These are phyloP conservation scores for Clarias macrocephalus DNA, from an alignment of 2,113 vertebrate genomes.

Conservation along the genomic window DNA sequence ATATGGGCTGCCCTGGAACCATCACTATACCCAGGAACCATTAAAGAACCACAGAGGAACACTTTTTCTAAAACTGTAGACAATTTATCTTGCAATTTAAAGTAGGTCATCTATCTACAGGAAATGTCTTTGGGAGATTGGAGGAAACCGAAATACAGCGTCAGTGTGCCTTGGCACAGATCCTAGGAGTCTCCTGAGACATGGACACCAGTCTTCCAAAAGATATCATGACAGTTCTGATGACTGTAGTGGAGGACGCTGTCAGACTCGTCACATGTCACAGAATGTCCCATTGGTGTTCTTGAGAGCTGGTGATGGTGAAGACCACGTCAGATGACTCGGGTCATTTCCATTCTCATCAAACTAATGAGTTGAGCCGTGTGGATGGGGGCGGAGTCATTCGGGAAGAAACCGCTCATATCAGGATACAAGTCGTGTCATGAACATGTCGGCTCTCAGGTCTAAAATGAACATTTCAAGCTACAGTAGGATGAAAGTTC, in stretches of 20 bases:
- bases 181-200: background rate
- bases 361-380: background rate
- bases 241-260: background rate
- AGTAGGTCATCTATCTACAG: background rate
- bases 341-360: background rate
- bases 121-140: background rate
- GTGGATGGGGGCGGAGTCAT: background rate
- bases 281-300: background rate
- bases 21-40: background rate
- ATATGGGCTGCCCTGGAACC: background rate
- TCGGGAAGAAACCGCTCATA: background rate
- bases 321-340: background rate
- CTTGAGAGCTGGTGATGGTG: background rate
- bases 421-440: background rate
- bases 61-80: background rate
- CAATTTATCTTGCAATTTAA: background rate
- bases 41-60: background rate
- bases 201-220: background rate
- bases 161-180: background rate
- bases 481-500: constrained; percentile 25
- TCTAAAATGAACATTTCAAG: background rate
- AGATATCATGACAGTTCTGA: background rate
- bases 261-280: background rate
- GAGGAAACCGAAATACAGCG: too few relatives aligned
- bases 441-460: background rate